phyloP scores from a whole-genome alignment of 2,888 invertebrate species.

The Ferrisia virgata region DNA sequence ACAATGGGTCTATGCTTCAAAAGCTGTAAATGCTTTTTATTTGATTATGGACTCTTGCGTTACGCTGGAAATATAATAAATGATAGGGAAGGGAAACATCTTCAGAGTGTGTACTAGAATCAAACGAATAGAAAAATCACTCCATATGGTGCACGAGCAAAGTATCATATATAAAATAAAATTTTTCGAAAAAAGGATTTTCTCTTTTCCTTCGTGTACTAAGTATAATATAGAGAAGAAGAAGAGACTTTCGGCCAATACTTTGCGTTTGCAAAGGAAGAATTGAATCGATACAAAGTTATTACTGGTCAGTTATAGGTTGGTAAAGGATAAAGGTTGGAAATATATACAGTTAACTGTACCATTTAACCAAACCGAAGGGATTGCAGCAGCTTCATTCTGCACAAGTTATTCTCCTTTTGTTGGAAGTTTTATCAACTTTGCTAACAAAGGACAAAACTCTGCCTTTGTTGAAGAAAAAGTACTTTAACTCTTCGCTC shows the following conservation, averaged over 20 bases:
- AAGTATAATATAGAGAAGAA: not conserved
- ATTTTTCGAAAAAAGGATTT: not conserved
- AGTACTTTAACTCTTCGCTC: constrained; percentile 32
- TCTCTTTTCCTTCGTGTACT: not conserved
- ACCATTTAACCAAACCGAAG: constrained; percentile 44
- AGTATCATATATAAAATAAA: not conserved
- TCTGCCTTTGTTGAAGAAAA: constrained; percentile 14
- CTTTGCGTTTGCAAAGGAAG: constrained; percentile 14
- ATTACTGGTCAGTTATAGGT: constrained; percentile 44
- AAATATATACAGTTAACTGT: constrained; percentile 44
- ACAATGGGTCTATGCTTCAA: not conserved
- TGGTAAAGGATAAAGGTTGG: constrained; percentile 32
- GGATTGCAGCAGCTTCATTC: constrained; percentile 41
- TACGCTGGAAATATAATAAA: not conserved
- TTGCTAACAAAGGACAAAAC: constrained; percentile 38
- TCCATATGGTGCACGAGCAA: not conserved
- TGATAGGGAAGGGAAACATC: too few species aligned
- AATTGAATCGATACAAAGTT: constrained; percentile 43
- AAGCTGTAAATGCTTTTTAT: not conserved
- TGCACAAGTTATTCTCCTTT: constrained; percentile 40
- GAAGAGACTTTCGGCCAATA: not conserved
- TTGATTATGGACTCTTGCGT: not conserved
- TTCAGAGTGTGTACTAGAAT: not conserved
- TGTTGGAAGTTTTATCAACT: constrained; percentile 44
- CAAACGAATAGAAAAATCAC: not conserved